A percentile compares a stretch with the other conserved stretches of the same genome.
phyloP scores from a whole-genome alignment of 2,113 vertebrate genomes.

The Ictidomys tridecemlineatus region DNA sequence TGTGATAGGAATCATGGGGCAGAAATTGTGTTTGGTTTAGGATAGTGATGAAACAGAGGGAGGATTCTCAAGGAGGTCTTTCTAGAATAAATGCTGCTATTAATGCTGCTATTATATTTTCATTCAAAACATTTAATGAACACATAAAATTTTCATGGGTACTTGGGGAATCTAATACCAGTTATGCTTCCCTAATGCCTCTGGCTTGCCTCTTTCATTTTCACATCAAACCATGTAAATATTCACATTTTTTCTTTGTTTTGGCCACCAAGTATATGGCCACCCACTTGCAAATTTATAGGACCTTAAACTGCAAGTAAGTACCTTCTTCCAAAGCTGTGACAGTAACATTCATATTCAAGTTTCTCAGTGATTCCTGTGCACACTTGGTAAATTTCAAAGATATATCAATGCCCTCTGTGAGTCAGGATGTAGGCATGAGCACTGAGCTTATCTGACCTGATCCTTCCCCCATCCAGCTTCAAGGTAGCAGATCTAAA shows the following conservation, averaged over 20 bases:
- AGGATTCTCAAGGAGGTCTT: neutral
- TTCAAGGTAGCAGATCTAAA: neutral
- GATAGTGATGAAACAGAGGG: too few relatives aligned
- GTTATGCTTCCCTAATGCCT: slow-evolving; percentile 44
- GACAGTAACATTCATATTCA: neutral
- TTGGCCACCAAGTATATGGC: neutral
- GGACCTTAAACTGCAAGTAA: neutral
- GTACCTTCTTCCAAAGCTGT: neutral
- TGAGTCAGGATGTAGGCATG: neutral
- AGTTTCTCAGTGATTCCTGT: neutral
- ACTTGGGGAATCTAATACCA: neutral
- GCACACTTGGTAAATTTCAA: neutral
- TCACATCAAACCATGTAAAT: neutral
- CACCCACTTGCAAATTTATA: neutral
- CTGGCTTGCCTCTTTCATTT: neutral
- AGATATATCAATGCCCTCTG: neutral
- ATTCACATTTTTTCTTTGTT: slow-evolving; percentile 41
- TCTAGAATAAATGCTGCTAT: neutral
- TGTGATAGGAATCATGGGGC: neutral
- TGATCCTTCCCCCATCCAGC: neutral
- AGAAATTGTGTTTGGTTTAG: neutral
- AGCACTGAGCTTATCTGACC: neutral
- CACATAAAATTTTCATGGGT: neutral
- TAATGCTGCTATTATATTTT: neutral
- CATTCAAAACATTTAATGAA: neutral